Percentiles rank a stretch among this genome's conserved stretches.
phyloP scores from a whole-genome alignment of 2,797 vertebrate genomes.

The Sciurus carolinensis region DNA sequence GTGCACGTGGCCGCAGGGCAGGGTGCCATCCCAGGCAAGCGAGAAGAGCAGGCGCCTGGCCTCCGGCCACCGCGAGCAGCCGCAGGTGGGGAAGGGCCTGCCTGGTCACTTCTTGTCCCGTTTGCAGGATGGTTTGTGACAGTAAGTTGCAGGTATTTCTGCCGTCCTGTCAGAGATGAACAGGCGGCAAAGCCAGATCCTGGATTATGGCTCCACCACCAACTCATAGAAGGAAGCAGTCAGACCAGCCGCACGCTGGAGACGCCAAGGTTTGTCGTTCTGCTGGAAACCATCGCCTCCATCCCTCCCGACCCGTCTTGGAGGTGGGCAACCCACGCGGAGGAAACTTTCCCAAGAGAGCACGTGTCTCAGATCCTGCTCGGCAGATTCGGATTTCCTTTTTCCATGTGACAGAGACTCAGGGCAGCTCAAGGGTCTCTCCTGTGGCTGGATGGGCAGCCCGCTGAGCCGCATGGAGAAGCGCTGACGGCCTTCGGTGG shows the following conservation, averaged over 20 bases:
- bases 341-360: constrained; percentile 45
- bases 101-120: not conserved
- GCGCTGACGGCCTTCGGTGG: not conserved
- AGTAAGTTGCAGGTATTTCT: not conserved
- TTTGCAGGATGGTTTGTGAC: not conserved
- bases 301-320: not conserved
- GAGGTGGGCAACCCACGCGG: not conserved
- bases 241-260: not conserved
- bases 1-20: not conserved
- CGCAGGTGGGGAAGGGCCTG: not conserved
- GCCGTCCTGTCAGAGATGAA: not conserved
- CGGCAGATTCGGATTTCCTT: not conserved
- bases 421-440: not conserved
- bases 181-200: too few relatives aligned
- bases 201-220: not conserved
- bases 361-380: not conserved
- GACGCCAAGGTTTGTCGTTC: not conserved
- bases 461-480: not conserved
- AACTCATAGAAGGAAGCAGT: not conserved
- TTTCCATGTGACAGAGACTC: not conserved
- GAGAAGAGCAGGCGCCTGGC: not conserved
- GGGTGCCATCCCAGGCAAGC: not conserved
- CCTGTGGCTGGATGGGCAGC: not conserved
- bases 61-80: not conserved
- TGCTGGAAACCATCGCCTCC: constrained; percentile 26